Base-by-base conservation (phyloP, 2,797 vertebrate species). In the Euthynnus affinis region DNA sequence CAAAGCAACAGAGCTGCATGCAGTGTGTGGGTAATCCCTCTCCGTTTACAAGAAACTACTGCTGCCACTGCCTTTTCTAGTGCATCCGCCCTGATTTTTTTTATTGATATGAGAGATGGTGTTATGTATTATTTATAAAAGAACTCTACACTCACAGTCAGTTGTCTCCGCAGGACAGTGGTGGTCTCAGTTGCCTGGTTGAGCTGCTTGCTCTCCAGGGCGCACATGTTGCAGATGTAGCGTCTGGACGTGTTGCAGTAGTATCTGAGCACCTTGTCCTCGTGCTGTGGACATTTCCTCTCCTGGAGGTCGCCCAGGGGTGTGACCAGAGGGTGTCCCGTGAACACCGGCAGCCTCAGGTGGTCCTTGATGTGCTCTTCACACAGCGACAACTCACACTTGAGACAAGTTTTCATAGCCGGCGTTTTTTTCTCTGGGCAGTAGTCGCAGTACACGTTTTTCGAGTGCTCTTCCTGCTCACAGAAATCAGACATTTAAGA, bases 351-450 rank as follows among this genome's bases (percentile, higher is more conserved):
- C 48, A 86, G 88, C 66, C 85, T 64, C n/a, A 66, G 79, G 81
- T 94, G 93, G 42, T 76, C 59, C 59, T 56, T 75, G 3, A 91
- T 6, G 6, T 94, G 94, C 20, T 87, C 63, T 22, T 71, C n/a
- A 64, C 92, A 94, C 84, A 94, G 68, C 0, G 92, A 91, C 75
- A 93, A 87, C 74, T 94, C 91, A 18, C 94, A 94, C 73, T 90
- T 93, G 18, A 91, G 81, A 27, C 93, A 94, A 0, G 87, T 87
- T 67, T 88, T 92, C 9, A 73, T 6, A 1, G 93, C 92, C 53
- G 42, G 49, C 0, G 55, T 81, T 1, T 46, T 65, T 1, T 22
- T 56, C 2, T 74, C 82, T 0, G 25, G 65, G 70, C 93, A 94
- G 66, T 29, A 88, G 83, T 94, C 92, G 0, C 93, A 94, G 85